phyloP scores from a whole-genome alignment of 1,140 invertebrate species.

The Chymomyza costata region DNA sequence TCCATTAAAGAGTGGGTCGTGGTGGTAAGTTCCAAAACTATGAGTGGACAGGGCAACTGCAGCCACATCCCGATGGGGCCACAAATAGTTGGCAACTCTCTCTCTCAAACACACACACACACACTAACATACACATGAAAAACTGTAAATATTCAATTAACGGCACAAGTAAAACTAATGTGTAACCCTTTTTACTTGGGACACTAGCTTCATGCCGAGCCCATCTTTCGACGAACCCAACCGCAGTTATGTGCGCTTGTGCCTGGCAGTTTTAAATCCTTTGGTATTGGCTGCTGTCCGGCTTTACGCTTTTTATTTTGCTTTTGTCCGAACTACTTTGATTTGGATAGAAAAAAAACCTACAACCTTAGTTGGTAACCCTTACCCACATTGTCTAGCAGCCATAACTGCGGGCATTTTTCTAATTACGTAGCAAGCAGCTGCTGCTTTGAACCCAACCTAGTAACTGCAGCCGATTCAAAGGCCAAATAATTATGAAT shows the following conservation, averaged over 20 bases:
- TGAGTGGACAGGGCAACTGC: no score
- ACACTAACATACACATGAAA: conserved; percentile 41
- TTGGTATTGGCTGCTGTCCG: no score
- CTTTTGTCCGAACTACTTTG: no score
- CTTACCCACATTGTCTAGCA: not conserved
- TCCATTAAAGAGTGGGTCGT: no score
- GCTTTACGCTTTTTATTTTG: no score
- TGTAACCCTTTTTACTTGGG: conserved; percentile 36
- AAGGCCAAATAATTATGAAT: conserved; percentile 53
- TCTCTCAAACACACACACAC: conserved; percentile 10
- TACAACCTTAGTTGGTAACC: no score
- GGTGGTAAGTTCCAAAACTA: no score
- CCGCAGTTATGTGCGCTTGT: no score
- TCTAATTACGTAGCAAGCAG: conserved; percentile 52
- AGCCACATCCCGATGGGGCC: no score
- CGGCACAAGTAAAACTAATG: conserved; percentile 43
- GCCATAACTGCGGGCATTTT: conserved; percentile 58
- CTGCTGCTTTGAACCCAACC: conserved; percentile 55
- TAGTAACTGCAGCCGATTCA: conserved; percentile 6
- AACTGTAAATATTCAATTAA: conserved; percentile 69
- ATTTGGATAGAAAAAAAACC: no score
- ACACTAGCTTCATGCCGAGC: not conserved
- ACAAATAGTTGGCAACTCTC: conserved; percentile 27
- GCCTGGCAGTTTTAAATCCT: no score
- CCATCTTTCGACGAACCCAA: conserved; percentile 7